Conservation (phyloP, 2,797 vertebrate species). For the Xyrichtys novacula region DNA sequence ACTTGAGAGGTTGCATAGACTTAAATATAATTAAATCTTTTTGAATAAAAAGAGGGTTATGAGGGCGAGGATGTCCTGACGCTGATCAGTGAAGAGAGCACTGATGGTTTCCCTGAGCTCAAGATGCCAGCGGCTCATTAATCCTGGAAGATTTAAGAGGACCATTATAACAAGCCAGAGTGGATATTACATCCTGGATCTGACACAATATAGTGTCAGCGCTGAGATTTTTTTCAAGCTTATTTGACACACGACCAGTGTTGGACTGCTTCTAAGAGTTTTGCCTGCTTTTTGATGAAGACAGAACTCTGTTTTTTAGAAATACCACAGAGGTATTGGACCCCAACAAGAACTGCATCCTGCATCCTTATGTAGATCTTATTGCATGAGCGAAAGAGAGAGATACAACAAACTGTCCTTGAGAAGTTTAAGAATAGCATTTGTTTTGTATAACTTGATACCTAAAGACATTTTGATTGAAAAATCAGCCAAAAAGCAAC, state of each 20-base stretch:
- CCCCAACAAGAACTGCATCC: conserved; percentile 75
- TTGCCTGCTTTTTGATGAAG: conserved; percentile 71
- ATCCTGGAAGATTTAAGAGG: conserved; percentile 45
- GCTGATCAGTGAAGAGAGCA: conserved; percentile 37
- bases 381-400: conserved; percentile 79
- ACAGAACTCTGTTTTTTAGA: conserved; percentile 69
- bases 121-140: conserved; percentile 36
- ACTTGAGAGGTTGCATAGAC: conserved; percentile 82
- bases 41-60: conserved; percentile 17
- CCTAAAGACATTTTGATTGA: conserved; percentile 78
- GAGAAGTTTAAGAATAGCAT: conserved; percentile 65
- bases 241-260: conserved; percentile 41
- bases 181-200: conserved; percentile 53
- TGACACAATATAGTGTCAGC: conserved; percentile 35
- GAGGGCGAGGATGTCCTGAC: conserved; percentile 31
- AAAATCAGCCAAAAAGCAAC: conserved; percentile 48
- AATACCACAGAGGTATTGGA: conserved; percentile 62
- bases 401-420: conserved; percentile 47
- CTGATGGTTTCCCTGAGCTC: conserved; percentile 24
- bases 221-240: conserved; percentile 28
- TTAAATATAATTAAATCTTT: conserved; percentile 51
- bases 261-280: conserved; percentile 61
- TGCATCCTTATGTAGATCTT: conserved; percentile 79
- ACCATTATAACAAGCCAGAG: conserved; percentile 52
- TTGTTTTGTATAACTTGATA: conserved; percentile 80